These are phyloP conservation scores for Panthera leo DNA, from an alignment of 2,113 vertebrate genomes.

Conservation along the genomic window DNA sequence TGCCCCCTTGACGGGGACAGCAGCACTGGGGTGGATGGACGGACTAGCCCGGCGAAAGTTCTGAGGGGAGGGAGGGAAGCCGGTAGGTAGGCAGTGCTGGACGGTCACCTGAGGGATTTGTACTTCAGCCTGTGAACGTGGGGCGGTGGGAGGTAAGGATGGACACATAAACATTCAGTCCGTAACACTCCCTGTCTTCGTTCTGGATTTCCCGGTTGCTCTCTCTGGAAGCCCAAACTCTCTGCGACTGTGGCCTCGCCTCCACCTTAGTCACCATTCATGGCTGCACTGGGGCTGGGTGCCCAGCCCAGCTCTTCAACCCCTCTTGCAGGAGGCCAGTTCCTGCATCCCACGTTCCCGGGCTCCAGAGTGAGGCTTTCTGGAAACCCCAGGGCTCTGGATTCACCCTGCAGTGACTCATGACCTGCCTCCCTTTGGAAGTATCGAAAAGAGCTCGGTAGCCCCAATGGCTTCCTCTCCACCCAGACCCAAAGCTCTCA, in stretches of 20 bases:
- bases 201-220: not conserved
- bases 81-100: not conserved
- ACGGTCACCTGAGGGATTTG: not conserved
- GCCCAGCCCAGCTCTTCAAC: too few relatives aligned
- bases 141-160: not conserved
- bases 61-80: not conserved
- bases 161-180: not conserved
- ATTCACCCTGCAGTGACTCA: not conserved
- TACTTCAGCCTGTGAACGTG: not conserved
- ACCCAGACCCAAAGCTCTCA: not conserved
- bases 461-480: not conserved
- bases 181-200: too few relatives aligned
- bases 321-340: not conserved
- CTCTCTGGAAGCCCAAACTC: not conserved
- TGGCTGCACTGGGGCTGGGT: not conserved
- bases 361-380: rapidly evolving
- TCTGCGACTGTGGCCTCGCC: rapidly evolving
- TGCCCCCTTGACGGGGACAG: not conserved
- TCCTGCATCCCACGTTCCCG: not conserved
- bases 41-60: too few relatives aligned
- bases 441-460: not conserved
- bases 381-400: not conserved
- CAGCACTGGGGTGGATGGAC: too few relatives aligned
- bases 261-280: too few relatives aligned
- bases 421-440: too few relatives aligned